These are phyloP conservation scores for Gasterosteus aculeatus DNA, from an alignment of 2,113 vertebrate species.

Conservation along the genomic window DNA sequence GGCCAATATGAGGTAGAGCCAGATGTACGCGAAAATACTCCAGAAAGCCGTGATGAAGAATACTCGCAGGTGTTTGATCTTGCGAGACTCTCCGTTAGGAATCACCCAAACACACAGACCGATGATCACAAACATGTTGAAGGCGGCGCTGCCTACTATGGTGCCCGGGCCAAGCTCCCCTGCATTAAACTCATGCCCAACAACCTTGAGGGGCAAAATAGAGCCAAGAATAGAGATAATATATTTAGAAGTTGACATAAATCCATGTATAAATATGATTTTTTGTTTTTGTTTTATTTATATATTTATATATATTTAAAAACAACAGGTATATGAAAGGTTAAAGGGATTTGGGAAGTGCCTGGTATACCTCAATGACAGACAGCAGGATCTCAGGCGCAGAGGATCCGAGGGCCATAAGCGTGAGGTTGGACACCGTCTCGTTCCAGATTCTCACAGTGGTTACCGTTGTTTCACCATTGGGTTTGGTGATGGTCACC, in stretches of 20 bases:
- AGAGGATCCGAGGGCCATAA: slow-evolving; percentile 95
- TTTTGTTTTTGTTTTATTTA: too few relatives aligned
- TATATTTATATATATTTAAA: too few relatives aligned
- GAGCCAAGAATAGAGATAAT: neutral
- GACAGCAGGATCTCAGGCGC: slow-evolving; percentile 95
- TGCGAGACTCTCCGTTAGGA: slow-evolving; percentile 87
- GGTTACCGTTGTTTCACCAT: slow-evolving; percentile 89
- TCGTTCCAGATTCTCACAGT: slow-evolving; percentile 96
- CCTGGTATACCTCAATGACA: slow-evolving; percentile 87
- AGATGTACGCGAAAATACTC: slow-evolving; percentile 98
- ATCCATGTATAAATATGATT: neutral
- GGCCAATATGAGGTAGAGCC: slow-evolving; percentile 94
- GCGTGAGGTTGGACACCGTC: slow-evolving; percentile 94
- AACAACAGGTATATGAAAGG: too few relatives aligned
- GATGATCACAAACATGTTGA: slow-evolving; percentile 98
- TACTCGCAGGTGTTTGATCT: slow-evolving; percentile 92
- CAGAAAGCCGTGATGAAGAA: slow-evolving; percentile 95
- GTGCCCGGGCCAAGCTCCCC: slow-evolving; percentile 91
- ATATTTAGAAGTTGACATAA: neutral
- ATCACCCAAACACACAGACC: slow-evolving; percentile 91
- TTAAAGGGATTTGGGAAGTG: neutral
- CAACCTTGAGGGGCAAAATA: slow-evolving; percentile 78
- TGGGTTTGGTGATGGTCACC: slow-evolving; percentile 91
- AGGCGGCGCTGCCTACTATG: slow-evolving; percentile 95
- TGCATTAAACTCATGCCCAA: slow-evolving; percentile 91